Percentiles rank a stretch among this genome's conserved stretches.
These are phyloP conservation scores for Conistra vaccinii DNA, from an alignment of 2,888 invertebrate species.

Conservation along the genomic window DNA sequence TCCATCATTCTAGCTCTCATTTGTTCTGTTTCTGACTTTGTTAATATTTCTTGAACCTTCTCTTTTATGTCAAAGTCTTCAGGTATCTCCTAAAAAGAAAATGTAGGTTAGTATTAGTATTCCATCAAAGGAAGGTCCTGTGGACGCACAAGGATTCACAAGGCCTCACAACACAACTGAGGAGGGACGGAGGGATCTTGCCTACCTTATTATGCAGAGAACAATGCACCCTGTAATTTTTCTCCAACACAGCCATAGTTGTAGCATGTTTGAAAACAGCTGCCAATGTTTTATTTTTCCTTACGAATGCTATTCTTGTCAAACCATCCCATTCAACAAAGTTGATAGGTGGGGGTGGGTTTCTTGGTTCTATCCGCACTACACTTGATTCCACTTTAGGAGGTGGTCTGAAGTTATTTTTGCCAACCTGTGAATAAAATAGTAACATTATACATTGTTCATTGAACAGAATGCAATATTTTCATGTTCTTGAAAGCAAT, in stretches of 20 bases:
- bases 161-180: neutral
- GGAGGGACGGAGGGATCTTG: neutral
- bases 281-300: slow-evolving; percentile 99
- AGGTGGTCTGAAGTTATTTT: slow-evolving; percentile 99
- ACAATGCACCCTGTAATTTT: slow-evolving; percentile 97
- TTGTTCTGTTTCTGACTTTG: slow-evolving; percentile 92
- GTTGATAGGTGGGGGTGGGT: slow-evolving; percentile 98
- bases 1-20: slow-evolving; percentile 98
- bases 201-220: slow-evolving; percentile 94
- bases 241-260: slow-evolving; percentile 95
- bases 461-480: neutral
- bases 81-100: slow-evolving; percentile 91
- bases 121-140: neutral
- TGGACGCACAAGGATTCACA: neutral
- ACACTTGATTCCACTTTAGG: slow-evolving; percentile 99
- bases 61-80: slow-evolving; percentile 95
- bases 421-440: slow-evolving; percentile 93
- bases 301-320: slow-evolving; percentile 97
- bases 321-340: slow-evolving; percentile 99
- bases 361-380: slow-evolving; percentile 98
- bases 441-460: neutral
- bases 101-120: neutral
- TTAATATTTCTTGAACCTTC: slow-evolving; percentile 94
- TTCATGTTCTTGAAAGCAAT: neutral
- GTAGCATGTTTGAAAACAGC: slow-evolving; percentile 97